Conservation (phyloP, 1,140 invertebrate species). For the Eurytemora carolleeae region DNA sequence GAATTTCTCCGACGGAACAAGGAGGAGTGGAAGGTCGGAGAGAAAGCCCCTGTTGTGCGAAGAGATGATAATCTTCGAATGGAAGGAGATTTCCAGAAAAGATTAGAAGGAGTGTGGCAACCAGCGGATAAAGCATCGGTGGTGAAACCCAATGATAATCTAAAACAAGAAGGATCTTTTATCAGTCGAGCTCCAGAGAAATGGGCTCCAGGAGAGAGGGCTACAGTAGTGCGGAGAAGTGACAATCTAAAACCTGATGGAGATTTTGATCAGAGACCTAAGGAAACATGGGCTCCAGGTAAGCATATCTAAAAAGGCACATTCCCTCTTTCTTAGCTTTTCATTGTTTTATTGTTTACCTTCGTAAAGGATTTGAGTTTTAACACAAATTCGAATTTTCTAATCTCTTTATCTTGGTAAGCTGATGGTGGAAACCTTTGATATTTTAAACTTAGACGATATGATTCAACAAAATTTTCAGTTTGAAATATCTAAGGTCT, state of each 20-base stretch:
- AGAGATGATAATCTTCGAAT: slow-evolving; percentile 25
- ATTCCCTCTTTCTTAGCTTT: no score
- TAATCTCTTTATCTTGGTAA: no score
- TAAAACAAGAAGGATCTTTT: slow-evolving; percentile 40
- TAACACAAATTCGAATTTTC: no score
- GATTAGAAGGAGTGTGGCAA: not conserved
- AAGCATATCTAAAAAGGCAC: no score
- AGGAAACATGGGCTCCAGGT: slow-evolving; percentile 5
- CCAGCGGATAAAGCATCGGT: slow-evolving; percentile 19
- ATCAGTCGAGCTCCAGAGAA: slow-evolving; percentile 26
- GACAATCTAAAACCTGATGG: slow-evolving; percentile 23
- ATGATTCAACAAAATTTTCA: no score
- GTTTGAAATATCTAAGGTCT: no score
- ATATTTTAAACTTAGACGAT: no score
- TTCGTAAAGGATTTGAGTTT: no score
- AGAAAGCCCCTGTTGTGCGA: slow-evolving; percentile 15
- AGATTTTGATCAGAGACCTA: slow-evolving; percentile 19
- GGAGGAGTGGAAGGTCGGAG: slow-evolving; percentile 9
- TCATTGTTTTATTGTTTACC: no score
- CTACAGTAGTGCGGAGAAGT: slow-evolving; percentile 16
- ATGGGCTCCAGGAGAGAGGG: slow-evolving; percentile 18
- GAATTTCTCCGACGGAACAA: slow-evolving; percentile 24
- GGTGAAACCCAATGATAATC: slow-evolving; percentile 34
- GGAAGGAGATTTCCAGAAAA: slow-evolving; percentile 21
- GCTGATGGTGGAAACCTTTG: no score